phyloP scores from a whole-genome alignment of 92 coral and sea anemone species.

The Porites evermanni region DNA sequence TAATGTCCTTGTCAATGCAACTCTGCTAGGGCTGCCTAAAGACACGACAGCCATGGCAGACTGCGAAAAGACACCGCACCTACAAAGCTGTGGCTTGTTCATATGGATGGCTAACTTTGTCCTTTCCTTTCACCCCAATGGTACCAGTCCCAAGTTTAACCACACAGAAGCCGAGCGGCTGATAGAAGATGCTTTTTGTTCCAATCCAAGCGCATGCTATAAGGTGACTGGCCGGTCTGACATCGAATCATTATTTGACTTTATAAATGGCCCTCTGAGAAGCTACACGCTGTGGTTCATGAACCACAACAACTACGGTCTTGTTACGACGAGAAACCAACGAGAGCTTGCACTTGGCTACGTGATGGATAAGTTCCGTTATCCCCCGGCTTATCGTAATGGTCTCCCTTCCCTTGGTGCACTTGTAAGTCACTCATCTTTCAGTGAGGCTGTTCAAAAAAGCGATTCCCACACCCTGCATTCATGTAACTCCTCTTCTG shows the following conservation, averaged over 20 bases:
- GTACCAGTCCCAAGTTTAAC: background rate
- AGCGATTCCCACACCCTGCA: conserved; percentile 40
- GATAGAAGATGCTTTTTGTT: conserved; percentile 50
- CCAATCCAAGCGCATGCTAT: conserved; percentile 47
- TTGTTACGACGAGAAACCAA: conserved; percentile 69
- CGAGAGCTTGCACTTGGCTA: conserved; percentile 78
- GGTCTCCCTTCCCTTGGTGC: conserved; percentile 56
- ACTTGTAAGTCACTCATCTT: conserved; percentile 40
- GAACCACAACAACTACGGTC: conserved; percentile 59
- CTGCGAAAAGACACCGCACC: background rate
- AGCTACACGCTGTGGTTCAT: conserved; percentile 50
- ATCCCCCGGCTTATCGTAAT: conserved; percentile 59
- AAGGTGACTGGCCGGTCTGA: background rate
- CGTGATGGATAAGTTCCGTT: conserved; percentile 63
- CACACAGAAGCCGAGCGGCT: background rate
- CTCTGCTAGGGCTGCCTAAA: conserved; percentile 49
- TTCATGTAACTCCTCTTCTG: conserved; percentile 53
- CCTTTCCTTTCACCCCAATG: background rate
- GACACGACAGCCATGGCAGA: background rate
- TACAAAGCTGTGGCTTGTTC: conserved; percentile 37
- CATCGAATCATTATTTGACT: conserved; percentile 35
- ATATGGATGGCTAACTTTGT: conserved; percentile 14
- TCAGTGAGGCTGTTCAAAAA: conserved; percentile 42
- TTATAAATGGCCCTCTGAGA: conserved; percentile 52
- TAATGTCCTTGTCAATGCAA: conserved; percentile 48